These are phyloP conservation scores for Gymnoscelis rufifasciata DNA, from an alignment of 2,888 invertebrate genomes.

Conservation along the genomic window DNA sequence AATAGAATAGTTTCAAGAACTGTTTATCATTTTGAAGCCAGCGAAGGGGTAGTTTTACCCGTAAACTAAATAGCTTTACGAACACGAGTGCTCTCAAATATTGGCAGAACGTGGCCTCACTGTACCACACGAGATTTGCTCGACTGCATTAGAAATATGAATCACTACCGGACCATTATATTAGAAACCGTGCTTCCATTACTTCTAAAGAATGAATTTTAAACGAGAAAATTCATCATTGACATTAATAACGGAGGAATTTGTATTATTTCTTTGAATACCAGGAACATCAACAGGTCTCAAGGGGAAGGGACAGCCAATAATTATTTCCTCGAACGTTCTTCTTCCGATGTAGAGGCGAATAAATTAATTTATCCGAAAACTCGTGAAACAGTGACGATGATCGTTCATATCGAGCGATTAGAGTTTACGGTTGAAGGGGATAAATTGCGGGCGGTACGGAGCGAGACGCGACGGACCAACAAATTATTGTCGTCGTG, in stretches of 20 bases:
- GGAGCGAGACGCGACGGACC: conserved; percentile 59
- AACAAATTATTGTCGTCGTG: conserved; percentile 73
- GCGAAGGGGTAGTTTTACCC: conserved; percentile 39
- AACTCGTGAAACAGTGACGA: conserved; percentile 40
- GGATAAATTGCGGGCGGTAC: conserved; percentile 60
- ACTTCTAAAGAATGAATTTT: no score
- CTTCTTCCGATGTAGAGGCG: conserved; percentile 17
- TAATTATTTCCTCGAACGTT: conserved; percentile 20
- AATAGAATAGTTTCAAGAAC: no score
- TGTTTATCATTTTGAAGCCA: conserved; percentile 16
- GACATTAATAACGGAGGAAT: not conserved
- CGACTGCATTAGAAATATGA: conserved; percentile 44
- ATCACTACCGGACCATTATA: conserved; percentile 26
- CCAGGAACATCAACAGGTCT: conserved; percentile 19
- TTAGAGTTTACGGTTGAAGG: conserved; percentile 56
- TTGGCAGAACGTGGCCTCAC: conserved; percentile 63
- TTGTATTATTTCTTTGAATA: not conserved
- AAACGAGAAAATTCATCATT: no score
- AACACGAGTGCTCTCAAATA: conserved; percentile 59
- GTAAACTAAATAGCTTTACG: conserved; percentile 60
- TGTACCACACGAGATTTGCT: conserved; percentile 52
- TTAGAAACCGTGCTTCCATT: not conserved
- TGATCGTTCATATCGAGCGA: conserved; percentile 52
- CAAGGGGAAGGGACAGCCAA: conserved; percentile 19
- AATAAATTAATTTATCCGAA: conserved; percentile 30